phyloP scores from a whole-genome alignment of 2,113 vertebrate genomes.

The Stomatorhinus ivindoensis region DNA sequence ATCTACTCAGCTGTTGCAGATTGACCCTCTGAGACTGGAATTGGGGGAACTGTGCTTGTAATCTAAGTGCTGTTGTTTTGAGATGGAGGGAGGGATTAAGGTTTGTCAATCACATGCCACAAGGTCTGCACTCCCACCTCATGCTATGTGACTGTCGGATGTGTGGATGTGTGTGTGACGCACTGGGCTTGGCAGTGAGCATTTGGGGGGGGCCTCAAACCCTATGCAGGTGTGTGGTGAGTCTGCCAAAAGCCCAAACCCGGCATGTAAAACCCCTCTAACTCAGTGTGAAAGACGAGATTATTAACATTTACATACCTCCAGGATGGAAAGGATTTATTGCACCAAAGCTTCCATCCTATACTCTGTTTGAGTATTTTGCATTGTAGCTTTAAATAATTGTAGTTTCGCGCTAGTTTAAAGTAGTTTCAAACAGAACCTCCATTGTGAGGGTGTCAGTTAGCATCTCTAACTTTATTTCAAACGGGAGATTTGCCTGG shows the following conservation, averaged over 20 bases:
- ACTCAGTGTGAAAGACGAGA: neutral
- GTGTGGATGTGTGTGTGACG: neutral
- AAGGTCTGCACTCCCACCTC: neutral
- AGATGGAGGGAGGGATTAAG: neutral
- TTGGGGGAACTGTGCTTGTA: neutral
- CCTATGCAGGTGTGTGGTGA: neutral
- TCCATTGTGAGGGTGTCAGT: neutral
- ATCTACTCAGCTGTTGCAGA: neutral
- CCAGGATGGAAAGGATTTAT: neutral
- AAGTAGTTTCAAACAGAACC: neutral
- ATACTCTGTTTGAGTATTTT: neutral
- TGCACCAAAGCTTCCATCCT: neutral
- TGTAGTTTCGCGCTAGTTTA: neutral
- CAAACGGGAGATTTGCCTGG: neutral
- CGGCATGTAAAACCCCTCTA: neutral
- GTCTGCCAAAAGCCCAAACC: neutral
- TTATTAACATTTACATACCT: neutral
- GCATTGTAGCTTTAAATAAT: neutral
- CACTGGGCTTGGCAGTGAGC: neutral
- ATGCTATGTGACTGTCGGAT: neutral
- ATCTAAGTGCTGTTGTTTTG: neutral
- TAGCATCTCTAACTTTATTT: neutral
- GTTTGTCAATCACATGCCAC: neutral
- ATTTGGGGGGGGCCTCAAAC: neutral
- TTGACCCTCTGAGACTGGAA: neutral